phyloP scores from a whole-genome alignment of 37 sponge, comb jelly and placozoan genomes.

The Geodia barretti region DNA sequence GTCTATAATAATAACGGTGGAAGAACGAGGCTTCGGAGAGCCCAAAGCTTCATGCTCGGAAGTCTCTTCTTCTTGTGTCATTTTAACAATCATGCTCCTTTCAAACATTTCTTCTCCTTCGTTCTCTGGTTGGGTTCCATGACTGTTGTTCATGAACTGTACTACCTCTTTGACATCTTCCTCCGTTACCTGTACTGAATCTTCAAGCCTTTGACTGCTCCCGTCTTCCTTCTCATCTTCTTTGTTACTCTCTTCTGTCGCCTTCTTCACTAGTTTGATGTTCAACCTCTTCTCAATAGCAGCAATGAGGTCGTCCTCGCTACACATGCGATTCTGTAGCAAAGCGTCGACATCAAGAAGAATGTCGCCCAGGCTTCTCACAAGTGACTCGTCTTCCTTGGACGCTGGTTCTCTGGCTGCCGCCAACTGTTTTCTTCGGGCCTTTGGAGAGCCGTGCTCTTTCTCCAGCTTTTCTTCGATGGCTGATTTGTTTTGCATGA shows the following conservation, averaged over 20 bases:
- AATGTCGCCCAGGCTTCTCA: constrained; percentile 32
- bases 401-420: neutral
- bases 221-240: neutral
- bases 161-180: constrained; percentile 25
- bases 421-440: neutral
- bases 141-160: neutral
- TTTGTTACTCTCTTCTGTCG: neutral
- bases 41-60: too few relatives aligned
- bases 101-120: neutral
- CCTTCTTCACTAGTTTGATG: constrained; percentile 3
- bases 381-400: neutral
- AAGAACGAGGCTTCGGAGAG: neutral
- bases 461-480: constrained; percentile 25
- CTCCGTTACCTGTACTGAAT: constrained; percentile 5
- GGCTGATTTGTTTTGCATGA: constrained; percentile 24
- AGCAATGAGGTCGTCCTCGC: constrained; percentile 26
- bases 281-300: constrained; percentile 41
- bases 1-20: neutral
- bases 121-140: neutral
- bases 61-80: too few relatives aligned
- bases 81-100: neutral
- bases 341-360: constrained; percentile 32
- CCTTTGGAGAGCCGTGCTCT: neutral
- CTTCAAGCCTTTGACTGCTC: neutral
- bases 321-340: neutral